These are phyloP conservation scores for Galbula dea DNA, from an alignment of 2,113 vertebrate genomes.

Conservation along the genomic window DNA sequence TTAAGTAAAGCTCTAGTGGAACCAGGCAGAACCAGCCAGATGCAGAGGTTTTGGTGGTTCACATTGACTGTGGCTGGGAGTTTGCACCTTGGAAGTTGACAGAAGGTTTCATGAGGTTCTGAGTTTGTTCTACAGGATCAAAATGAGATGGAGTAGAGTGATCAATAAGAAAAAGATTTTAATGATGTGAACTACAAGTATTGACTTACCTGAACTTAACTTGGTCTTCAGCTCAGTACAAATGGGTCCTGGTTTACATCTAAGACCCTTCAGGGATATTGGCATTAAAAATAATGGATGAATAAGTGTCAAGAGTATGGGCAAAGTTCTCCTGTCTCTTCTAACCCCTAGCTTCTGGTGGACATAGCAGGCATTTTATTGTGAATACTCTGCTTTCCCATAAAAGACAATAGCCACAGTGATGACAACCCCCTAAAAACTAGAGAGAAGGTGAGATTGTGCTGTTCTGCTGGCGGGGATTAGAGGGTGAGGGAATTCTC, in stretches of 20 bases:
- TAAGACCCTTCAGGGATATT: neutral
- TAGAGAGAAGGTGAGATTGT: neutral
- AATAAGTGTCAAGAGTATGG: neutral
- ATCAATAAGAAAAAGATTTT: neutral
- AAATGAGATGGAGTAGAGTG: accelerated
- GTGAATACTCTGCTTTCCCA: neutral
- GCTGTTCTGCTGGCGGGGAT: neutral
- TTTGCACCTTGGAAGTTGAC: neutral
- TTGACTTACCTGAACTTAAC: neutral
- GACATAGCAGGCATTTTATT: neutral
- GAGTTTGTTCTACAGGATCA: neutral
- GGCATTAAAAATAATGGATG: neutral
- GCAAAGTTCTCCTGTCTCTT: neutral
- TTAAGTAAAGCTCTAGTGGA: neutral
- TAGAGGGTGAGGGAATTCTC: neutral
- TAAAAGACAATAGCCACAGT: neutral
- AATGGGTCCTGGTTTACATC: neutral
- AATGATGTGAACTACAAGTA: neutral
- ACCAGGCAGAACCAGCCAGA: neutral
- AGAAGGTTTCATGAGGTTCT: neutral
- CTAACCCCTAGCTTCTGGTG: neutral
- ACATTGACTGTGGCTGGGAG: neutral
- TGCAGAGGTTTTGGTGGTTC: neutral
- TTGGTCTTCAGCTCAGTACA: neutral
- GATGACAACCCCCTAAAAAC: neutral